phyloP scores from a whole-genome alignment of 2,888 invertebrate genomes.

The Leucophenga maculata region DNA sequence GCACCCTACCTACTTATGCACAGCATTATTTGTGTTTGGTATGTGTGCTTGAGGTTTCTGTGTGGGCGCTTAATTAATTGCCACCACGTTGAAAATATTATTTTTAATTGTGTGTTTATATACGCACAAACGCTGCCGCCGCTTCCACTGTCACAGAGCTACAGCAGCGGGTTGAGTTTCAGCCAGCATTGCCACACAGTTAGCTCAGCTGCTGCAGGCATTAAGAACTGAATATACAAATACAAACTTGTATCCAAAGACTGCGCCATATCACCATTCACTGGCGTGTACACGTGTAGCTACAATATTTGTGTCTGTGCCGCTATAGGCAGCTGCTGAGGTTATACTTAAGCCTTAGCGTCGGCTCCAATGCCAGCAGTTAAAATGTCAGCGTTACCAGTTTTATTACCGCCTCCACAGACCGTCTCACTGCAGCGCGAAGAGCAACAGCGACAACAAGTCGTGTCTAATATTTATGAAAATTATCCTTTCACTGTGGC shows the following conservation, averaged over 20 bases:
- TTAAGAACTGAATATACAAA: constrained; percentile 30
- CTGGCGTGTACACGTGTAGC: background rate
- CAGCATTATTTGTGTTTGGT: constrained; percentile 25
- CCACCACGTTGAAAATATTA: constrained; percentile 67
- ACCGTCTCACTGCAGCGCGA: background rate
- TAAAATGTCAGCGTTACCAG: background rate
- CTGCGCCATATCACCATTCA: background rate
- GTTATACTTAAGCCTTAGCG: background rate
- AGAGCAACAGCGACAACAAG: background rate
- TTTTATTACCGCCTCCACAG: too few relatives aligned
- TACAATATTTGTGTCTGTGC: too few relatives aligned
- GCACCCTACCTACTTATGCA: constrained; percentile 21
- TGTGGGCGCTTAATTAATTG: constrained; percentile 65
- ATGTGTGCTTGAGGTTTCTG: constrained; percentile 31
- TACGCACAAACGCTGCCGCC: constrained; percentile 29
- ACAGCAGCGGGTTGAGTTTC: constrained; percentile 29
- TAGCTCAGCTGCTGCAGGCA: constrained; percentile 31
- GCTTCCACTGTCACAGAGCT: constrained; percentile 5
- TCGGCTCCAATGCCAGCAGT: constrained; percentile 14
- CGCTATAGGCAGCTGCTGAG: too few relatives aligned
- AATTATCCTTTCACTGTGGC: constrained; percentile 64
- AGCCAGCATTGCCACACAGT: constrained; percentile 26
- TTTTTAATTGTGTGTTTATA: constrained; percentile 69
- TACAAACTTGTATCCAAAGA: constrained; percentile 9
- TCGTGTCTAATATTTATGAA: constrained; percentile 57